These are phyloP conservation scores for Drosophila busckii DNA, from an alignment of 1,140 invertebrate species.

Conservation along the genomic window DNA sequence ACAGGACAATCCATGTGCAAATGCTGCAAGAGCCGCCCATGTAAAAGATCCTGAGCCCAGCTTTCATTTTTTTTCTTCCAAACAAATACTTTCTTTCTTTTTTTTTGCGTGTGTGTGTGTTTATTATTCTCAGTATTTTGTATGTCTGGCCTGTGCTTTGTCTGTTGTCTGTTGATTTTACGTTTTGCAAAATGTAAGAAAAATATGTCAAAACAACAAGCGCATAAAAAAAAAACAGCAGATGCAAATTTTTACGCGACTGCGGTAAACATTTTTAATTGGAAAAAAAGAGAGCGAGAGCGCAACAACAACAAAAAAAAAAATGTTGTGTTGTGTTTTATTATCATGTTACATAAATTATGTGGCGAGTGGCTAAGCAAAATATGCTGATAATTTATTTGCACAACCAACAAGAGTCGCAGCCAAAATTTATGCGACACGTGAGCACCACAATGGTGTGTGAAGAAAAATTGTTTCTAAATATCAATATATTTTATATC, in stretches of 20 bases:
- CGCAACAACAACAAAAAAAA: neutral
- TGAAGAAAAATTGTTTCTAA: too few species aligned
- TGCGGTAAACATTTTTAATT: conserved; percentile 34
- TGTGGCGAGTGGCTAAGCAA: conserved; percentile 13
- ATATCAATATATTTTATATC: too few species aligned
- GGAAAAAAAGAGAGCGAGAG: conserved; percentile 9
- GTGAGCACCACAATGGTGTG: conserved; percentile 22
- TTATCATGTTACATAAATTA: conserved; percentile 22
- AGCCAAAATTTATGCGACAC: conserved; percentile 18
- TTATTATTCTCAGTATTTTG: conserved; percentile 8
- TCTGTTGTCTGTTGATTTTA: conserved; percentile 41
- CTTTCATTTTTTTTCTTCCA: too few species aligned
- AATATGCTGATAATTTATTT: conserved; percentile 41
- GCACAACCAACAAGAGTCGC: conserved; percentile 9
- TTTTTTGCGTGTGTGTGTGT: conserved; percentile 5
- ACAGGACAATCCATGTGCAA: neutral
- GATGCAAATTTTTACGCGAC: conserved; percentile 8
- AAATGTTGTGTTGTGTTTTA: too few species aligned
- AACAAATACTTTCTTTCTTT: too few species aligned
- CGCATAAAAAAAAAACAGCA: conserved; percentile 16
- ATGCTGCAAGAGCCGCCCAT: neutral
- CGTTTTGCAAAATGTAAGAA: conserved; percentile 17
- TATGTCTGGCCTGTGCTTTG: neutral
- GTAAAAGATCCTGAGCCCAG: too few species aligned
- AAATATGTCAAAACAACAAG: conserved; percentile 16